Percentiles rank a stretch among this genome's conserved stretches.
phyloP scores from a whole-genome alignment of 1,140 invertebrate genomes.

The Cydia strobilella region DNA sequence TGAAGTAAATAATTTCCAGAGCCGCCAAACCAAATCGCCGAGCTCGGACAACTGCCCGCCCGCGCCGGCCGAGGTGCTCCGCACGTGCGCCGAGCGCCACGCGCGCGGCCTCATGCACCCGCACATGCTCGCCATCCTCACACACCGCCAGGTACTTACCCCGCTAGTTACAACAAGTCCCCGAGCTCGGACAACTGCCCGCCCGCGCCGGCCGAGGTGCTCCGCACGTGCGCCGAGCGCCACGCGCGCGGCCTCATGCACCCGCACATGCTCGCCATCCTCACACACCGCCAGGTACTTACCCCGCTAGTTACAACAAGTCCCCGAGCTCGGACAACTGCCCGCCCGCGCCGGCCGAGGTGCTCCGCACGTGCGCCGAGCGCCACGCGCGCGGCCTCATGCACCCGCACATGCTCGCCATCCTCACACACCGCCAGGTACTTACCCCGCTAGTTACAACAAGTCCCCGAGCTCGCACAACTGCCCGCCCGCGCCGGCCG shows the following conservation, averaged over 20 bases:
- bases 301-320: no score
- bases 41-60: slow-evolving; percentile 67
- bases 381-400: slow-evolving; percentile 94
- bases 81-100: slow-evolving; percentile 92
- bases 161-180: background rate
- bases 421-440: slow-evolving; percentile 26
- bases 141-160: slow-evolving; percentile 81
- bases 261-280: no score
- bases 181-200: no score
- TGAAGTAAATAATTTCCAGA: slow-evolving; percentile 40
- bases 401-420: slow-evolving; percentile 83
- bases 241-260: no score
- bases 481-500: no score
- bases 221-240: no score
- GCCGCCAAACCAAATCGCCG: slow-evolving; percentile 46
- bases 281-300: no score
- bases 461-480: no score
- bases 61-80: slow-evolving; percentile 86
- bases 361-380: slow-evolving; percentile 91
- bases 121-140: slow-evolving; percentile 91
- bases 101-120: slow-evolving; percentile 94
- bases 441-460: no score
- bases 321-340: no score
- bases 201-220: no score
- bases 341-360: no score